A percentile compares a stretch with the other conserved stretches of the same genome.
Conservation (phyloP, 1,140 invertebrate species). For the Bacillus rossius region DNA sequence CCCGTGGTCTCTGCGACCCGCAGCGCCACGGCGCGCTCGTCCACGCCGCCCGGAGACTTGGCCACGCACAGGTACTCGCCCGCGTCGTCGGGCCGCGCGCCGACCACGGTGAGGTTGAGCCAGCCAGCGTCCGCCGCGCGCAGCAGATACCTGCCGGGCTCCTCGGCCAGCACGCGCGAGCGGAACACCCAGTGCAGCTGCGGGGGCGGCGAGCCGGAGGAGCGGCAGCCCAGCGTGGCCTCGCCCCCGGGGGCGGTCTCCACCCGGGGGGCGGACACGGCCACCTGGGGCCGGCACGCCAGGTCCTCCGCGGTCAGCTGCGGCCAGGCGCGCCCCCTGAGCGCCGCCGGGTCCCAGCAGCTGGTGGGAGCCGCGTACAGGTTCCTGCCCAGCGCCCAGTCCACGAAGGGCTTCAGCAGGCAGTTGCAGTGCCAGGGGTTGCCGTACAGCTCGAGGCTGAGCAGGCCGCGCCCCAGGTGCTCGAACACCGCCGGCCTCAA, state of each 20-base stretch:
- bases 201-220: slow-evolving; percentile 67
- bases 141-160: slow-evolving; percentile 40
- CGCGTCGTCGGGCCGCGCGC: slow-evolving; percentile 64
- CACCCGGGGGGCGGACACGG: slow-evolving; percentile 45
- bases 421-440: slow-evolving; percentile 91
- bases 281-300: slow-evolving; percentile 74
- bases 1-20: slow-evolving; percentile 40
- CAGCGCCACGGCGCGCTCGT: slow-evolving; percentile 66
- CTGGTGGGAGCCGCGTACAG: slow-evolving; percentile 63
- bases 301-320: slow-evolving; percentile 66
- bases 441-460: slow-evolving; percentile 66
- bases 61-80: slow-evolving; percentile 87
- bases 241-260: slow-evolving; percentile 42
- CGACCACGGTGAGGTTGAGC: slow-evolving; percentile 71
- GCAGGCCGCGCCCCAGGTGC: slow-evolving; percentile 55
- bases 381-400: slow-evolving; percentile 66
- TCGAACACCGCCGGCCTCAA: slow-evolving; percentile 52
- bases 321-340: slow-evolving; percentile 64
- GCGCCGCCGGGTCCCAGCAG: slow-evolving; percentile 59
- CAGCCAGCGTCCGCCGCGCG: slow-evolving; percentile 45
- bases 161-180: slow-evolving; percentile 52
- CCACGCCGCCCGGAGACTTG: slow-evolving; percentile 75
- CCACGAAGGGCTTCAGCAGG: slow-evolving; percentile 66
- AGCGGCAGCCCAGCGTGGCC: slow-evolving; percentile 59
- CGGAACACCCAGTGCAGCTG: slow-evolving; percentile 70